Evolutionary conservation across 2,113 vertebrate species (phyloP), one percentile per base, ranked within the genome.

Genomic region (Xiphophorus maculatus): DNA sequence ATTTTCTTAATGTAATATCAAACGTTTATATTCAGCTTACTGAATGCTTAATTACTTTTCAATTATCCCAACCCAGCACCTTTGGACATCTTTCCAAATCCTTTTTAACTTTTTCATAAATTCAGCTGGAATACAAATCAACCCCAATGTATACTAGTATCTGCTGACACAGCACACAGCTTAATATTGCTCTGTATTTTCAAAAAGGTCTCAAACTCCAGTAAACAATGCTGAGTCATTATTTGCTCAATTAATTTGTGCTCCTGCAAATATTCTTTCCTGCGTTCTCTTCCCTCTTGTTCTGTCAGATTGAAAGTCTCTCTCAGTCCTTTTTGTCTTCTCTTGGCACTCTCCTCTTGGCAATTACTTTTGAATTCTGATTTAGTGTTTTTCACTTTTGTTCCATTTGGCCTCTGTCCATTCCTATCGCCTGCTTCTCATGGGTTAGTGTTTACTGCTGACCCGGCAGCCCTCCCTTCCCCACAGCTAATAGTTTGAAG

Each of bases 401-500:
- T n/a, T 58, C 73, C 77, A 76, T 80, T 71, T 67, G 63, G 72
- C 32, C 66, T n/a, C 72, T 70, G 72, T 80, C 66, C 76, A 74
- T 73, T 42, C 33, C 2, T 28, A 37, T 69, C 68, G 58, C 19
- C 32, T 72, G 44, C 58, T 69, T 35, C 69, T 70, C 69, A n/a
- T 48, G 54, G 9, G 48, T 77, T 89, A 90, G 80, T 65, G 66
- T 51, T 13, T 76, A 87, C 62, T 82, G 86, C 90, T 88, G 89
- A 92, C 86, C 69, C 28, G 71, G 90, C 88, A 85, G 77, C 72
- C 72, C 76, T 11, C 40, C 76, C 79, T 61, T 80, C 85, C 84
- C 48, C 72, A 28, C 66, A 64, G 74, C 73, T 73, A 83, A 87
- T 71, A 64, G 82, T 40, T 44, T 58, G 40, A 82, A 40, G 72